Evolutionary conservation across 2,113 vertebrate genomes (phyloP).

Genomic region (Diadophis punctatus): DNA sequence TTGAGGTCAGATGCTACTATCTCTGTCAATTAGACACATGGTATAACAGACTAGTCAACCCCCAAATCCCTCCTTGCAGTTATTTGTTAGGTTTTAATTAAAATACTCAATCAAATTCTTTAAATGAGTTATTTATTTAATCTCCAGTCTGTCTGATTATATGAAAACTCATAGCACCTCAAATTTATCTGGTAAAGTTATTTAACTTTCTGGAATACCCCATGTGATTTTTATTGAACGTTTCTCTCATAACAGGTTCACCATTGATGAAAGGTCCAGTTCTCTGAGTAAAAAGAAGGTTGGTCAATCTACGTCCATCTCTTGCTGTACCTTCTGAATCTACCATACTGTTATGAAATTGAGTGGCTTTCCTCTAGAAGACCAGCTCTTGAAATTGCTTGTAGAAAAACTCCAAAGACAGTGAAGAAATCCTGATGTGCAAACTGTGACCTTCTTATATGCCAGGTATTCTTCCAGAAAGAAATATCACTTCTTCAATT

Average conservation of each 20-base stretch:
- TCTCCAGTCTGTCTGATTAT: background rate
- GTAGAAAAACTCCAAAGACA: slow-evolving; percentile 81
- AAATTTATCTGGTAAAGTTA: background rate
- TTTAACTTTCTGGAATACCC: background rate
- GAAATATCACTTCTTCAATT: background rate
- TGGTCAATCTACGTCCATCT: background rate
- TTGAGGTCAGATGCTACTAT: background rate
- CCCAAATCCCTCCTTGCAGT: background rate
- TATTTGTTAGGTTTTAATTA: background rate
- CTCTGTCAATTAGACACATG: no score
- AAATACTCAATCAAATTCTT: background rate
- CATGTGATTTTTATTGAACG: background rate
- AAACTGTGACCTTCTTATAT: slow-evolving; percentile 79
- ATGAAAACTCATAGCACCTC: background rate
- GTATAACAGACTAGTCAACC: background rate
- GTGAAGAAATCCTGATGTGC: slow-evolving; percentile 80
- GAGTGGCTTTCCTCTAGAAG: slow-evolving; percentile 79
- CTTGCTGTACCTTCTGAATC: slow-evolving; percentile 48
- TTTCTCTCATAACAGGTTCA: background rate
- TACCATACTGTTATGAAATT: slow-evolving; percentile 84
- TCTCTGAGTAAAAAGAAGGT: background rate
- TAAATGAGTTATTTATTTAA: background rate
- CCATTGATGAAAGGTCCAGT: background rate
- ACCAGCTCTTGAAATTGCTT: slow-evolving; percentile 87
- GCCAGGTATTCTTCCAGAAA: background rate